Evolutionary conservation across 37 sponge, comb jelly and placozoan species (phyloP), one percentile per base, ranked within the genome.

Genomic region (Chondrilla cf. caribensis): DNA sequence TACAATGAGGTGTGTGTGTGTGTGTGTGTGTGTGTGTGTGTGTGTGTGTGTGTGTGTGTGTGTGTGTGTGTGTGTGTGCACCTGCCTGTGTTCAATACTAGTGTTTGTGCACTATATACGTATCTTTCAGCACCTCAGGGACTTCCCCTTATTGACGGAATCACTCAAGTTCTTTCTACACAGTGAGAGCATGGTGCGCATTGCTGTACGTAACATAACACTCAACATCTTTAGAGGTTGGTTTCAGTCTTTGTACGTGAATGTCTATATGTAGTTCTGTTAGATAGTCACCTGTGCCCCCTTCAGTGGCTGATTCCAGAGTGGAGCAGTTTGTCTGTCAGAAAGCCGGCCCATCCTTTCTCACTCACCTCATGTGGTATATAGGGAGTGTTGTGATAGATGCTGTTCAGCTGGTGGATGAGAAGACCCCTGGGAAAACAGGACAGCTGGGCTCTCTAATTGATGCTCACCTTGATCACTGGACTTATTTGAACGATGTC

Each of bases 91-190:
- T 42, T n/a, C n/a, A 79, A n/a, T n/a, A n/a, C n/a, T n/a, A n/a
- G 17, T 55, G 17, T 55, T 55, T 55, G 57, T 55, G 57, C 19
- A 5, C 24, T 15, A 39, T 4, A 39, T 73, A n/a, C 44, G 33
- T 18, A 19, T 58, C 39, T 59, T 83, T n/a, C 79, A 97, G 93
- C 99, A 99, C 51, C 88, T 96, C 31, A 86, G 91, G 51, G 93
- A 96, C 70, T 96, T 99, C 84, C 99, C 99, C 54, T 85, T 99
- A n/a, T 94, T 96, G 70, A 96, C 97, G 19, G 99, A 99, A 81
- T 96, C 99, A 8, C 92, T 99, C 64, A 92, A 99, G 84, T 99
- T 99, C 87, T 99, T 99, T 80, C 90, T 91, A 64, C 97, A 99
- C 79, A 67, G 62, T 31, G 99, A 99, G 89, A 96, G 93, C 77